Base-by-base conservation (phyloP, 2,888 invertebrate genomes). In the Drosophila aldrichi region DNA sequence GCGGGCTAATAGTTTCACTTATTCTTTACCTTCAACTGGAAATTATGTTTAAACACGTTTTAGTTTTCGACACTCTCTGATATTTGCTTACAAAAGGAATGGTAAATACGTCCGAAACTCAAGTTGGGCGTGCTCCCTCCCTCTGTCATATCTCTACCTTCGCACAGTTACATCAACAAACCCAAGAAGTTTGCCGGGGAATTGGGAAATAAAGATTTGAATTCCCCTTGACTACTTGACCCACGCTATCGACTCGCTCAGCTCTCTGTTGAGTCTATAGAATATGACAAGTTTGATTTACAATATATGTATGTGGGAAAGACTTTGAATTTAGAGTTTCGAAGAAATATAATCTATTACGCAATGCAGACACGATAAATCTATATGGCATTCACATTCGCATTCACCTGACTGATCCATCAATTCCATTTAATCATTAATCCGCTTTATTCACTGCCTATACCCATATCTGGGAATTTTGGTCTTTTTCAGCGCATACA, bases 21-120 rank as follows among this genome's bases (percentile, higher is more conserved):
- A 58, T 48, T 56, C 61, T 22, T 29, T 78, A 77, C 77, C 82
- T 81, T 79, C 79, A 69, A 63, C 69, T 68, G 12, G 58, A 80
- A 81, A 91, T 90, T 90, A 90, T 90, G 91, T 87, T 78, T 71
- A 82, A 90, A 79, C 90, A 90, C 90, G 90, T 91, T 82, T 74
- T 77, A 62, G 69, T 70, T 60, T 63, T 41, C 36, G 32, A 41
- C 55, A 70, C 72, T 79, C 71, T 73, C 71, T 70, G 52, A 18
- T 40, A 40, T 52, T 54, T 38, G 54, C 40, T 18, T 2, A 8
- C 25, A 40, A 25, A 25, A 7, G 22, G 4, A 52, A 38, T 36
- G 34, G 7, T 9, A 52, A 36, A 52, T 20, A 16, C 34, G 16
- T 51, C 18, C 32, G 34, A 22, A 6, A 40, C 25, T 38, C 38